Evolutionary conservation across 2,797 vertebrate genomes (phyloP), one percentile per base, ranked within the genome.

Genomic region (Pseudochromis fuscus): DNA sequence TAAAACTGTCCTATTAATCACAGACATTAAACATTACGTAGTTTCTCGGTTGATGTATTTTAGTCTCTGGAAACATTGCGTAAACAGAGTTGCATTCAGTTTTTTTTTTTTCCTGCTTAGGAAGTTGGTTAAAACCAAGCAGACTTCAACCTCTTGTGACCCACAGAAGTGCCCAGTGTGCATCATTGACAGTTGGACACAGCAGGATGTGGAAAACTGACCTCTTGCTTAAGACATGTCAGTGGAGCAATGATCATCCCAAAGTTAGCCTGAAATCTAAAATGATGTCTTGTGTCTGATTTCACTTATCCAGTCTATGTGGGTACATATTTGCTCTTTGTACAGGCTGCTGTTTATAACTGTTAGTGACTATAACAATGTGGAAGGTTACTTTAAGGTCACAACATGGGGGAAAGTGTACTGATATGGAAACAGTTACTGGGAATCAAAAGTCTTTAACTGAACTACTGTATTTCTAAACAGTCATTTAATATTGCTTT

Each of bases 61-160:
- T 61, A 12, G 7, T 60, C 63, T 49, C 64, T 37, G 11, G 24
- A 55, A 53, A 49, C 42, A 5, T 15, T 77, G 21, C 44, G 16
- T 51, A 24, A 62, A 65, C 61, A 44, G 3, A 25, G 23, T 23
- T 67, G 21, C 16, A 19, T 56, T n/a, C n/a, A n/a, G n/a, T n/a
- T 79, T 25, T 3, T 66, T 66, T 28, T 4, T 68, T 66, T 79
- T 72, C 79, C 8, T 70, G 62, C 46, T 70, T 60, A 19, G 51
- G 15, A 37, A 21, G 24, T 18, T 33, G 31, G 46, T 76, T 83
- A 58, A 77, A 83, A 52, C 19, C 25, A 2, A 37, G 56, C 61
- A 72, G 50, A 71, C 57, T 31, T 75, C 31, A 53, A 62, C 65
- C 74, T 78, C 75, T 72, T 4, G 23, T 81, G 75, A 81, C 86